Conservation (phyloP, 2,888 invertebrate genomes). For the Dinocampus coccinellae region DNA sequence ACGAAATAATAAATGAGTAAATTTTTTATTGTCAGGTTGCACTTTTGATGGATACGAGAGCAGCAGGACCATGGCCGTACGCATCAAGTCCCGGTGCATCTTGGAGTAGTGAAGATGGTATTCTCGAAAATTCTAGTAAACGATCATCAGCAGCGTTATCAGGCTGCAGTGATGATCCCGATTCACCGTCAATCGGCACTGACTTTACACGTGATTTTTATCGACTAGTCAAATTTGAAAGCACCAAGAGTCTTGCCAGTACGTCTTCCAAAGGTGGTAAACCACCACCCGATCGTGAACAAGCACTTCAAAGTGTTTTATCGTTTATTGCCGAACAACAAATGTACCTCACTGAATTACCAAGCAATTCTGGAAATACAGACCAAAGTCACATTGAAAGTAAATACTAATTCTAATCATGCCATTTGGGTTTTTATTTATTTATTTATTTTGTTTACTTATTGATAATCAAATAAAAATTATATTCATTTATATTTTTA, state of each 20-base stretch:
- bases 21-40: slow-evolving; percentile 57
- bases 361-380: slow-evolving; percentile 46
- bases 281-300: slow-evolving; percentile 76
- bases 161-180: slow-evolving; percentile 76
- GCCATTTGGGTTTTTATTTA: background rate
- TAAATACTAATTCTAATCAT: slow-evolving; percentile 2
- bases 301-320: slow-evolving; percentile 80
- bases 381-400: slow-evolving; percentile 51
- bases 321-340: slow-evolving; percentile 84
- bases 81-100: slow-evolving; percentile 71
- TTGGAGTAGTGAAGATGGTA: slow-evolving; percentile 71
- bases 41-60: slow-evolving; percentile 71
- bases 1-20: background rate
- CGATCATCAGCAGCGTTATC: slow-evolving; percentile 79
- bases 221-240: slow-evolving; percentile 84
- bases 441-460: background rate
- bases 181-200: slow-evolving; percentile 77
- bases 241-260: slow-evolving; percentile 83
- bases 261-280: slow-evolving; percentile 78
- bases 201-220: slow-evolving; percentile 87
- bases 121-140: slow-evolving; percentile 74
- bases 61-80: slow-evolving; percentile 77
- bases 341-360: slow-evolving; percentile 71
- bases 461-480: background rate
- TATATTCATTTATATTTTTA: background rate